Evolutionary conservation across 2,113 vertebrate species (phyloP), one percentile per base, ranked within the genome.

Genomic region (Rhodinocichla rosea): DNA sequence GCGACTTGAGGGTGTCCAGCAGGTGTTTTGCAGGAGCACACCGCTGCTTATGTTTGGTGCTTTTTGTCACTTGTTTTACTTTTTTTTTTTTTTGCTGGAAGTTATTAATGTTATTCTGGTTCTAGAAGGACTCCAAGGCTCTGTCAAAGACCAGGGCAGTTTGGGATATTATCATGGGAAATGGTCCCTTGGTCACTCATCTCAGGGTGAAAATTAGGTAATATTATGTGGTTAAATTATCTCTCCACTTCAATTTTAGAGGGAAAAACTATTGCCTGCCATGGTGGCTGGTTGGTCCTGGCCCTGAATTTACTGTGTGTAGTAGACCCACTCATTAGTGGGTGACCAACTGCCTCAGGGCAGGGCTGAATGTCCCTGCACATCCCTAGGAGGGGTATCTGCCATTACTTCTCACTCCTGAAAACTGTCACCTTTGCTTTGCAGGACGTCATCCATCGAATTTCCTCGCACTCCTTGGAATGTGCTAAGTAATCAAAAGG

Each of bases 401-500:
- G 2, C n/a, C 79, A 17, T 18, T 52, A 6, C 56, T 53, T 5
- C 5, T 83, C 39, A 8, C 68, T 89, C 68, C 80, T 83, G 79
- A 74, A 77, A 91, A 35, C 35, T 44, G 73, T 56, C 60, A 32
- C 91, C 83, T 90, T 78, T 15, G 2, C 52, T 89, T 68, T 1
- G 24, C 91, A 87, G 92, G 64, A 92, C 32, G 15, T 95, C 91
- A 93, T 78, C 89, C 22, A 0, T 74, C 6, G 24, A 47, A 24
- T 88, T 92, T 92, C 92, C 82, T 81, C 3, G 7, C 50, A 0
- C 50, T 73, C 55, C 64, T 47, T 83, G 95, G 92, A 96, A 96
- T 96, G 92, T 2, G 2, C 79, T 83, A 96, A 96, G 84, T 92
- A 96, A 96, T 92, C 93, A 94, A 71, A 89, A 70, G 56, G 60